phyloP scores from a whole-genome alignment of 2,888 invertebrate genomes.

The Pseudococcus jackbeardsleyi region DNA sequence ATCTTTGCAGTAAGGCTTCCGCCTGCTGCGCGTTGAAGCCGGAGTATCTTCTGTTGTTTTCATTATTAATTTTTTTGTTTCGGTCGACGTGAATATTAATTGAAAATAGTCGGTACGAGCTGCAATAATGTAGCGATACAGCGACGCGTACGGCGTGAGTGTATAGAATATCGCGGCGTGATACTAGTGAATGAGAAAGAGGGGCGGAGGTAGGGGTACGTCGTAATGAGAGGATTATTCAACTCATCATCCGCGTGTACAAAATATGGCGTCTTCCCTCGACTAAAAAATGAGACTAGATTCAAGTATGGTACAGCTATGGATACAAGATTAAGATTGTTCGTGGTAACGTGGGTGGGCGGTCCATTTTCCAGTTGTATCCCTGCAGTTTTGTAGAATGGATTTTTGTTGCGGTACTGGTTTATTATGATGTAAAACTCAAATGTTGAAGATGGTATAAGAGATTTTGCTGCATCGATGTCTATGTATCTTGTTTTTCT shows the following conservation, averaged over 20 bases:
- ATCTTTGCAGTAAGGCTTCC: background rate
- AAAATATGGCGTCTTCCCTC: background rate
- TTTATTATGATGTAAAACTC: background rate
- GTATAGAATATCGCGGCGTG: conserved; percentile 4
- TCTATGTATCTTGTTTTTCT: too few species aligned
- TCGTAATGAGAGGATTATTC: conserved; percentile 8
- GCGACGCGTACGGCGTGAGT: too few species aligned
- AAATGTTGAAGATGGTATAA: background rate
- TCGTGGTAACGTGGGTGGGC: background rate
- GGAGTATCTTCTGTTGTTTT: conserved; percentile 17
- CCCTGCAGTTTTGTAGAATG: background rate
- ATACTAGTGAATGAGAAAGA: background rate
- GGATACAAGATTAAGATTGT: too few species aligned
- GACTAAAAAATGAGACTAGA: background rate
- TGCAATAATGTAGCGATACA: background rate
- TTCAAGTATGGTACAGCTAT: too few species aligned
- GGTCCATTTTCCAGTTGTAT: background rate
- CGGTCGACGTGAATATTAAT: background rate
- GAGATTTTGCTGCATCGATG: too few species aligned
- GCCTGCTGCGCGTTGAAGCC: background rate
- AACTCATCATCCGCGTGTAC: background rate
- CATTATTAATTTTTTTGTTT: background rate
- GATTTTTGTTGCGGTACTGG: background rate
- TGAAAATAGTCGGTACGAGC: background rate
- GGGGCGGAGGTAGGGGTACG: background rate